A percentile compares a stretch with the other conserved stretches of the same genome.
Evolutionary conservation across 2,888 invertebrate species (phyloP).

Genomic region (Conomelus anceps): DNA sequence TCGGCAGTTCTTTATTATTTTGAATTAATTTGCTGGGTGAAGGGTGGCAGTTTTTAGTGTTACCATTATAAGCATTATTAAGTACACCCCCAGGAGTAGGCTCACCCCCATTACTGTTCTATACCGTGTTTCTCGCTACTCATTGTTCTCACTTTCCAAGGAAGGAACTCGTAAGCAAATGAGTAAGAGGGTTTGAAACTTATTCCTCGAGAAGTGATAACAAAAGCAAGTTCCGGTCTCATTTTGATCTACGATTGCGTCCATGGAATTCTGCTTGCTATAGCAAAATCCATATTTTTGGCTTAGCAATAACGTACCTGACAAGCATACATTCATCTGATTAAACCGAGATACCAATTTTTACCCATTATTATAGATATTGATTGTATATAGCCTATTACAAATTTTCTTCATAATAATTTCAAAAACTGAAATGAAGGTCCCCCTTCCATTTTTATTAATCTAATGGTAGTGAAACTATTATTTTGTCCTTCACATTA

Average conservation of each 20-base stretch:
- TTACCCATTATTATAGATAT: too few relatives aligned
- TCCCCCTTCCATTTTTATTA: too few relatives aligned
- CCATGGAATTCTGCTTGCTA: not conserved
- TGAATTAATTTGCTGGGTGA: not conserved
- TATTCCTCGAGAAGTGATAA: not conserved
- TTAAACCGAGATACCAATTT: too few relatives aligned
- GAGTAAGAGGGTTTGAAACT: not conserved
- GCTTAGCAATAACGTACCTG: too few relatives aligned
- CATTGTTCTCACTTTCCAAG: not conserved
- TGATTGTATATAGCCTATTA: too few relatives aligned
- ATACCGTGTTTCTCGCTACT: not conserved
- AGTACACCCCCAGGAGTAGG: not conserved
- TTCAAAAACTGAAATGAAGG: too few relatives aligned
- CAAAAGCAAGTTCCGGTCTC: not conserved
- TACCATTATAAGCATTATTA: not conserved
- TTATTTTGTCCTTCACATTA: too few relatives aligned
- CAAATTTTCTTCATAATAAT: too few relatives aligned
- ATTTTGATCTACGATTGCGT: not conserved
- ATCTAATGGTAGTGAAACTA: too few relatives aligned
- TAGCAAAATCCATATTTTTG: not conserved
- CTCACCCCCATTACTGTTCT: not conserved
- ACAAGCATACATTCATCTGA: not conserved
- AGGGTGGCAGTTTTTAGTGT: not conserved
- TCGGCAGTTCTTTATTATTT: not conserved
- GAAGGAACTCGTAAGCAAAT: not conserved